Evolutionary conservation across 1,140 invertebrate species (phyloP), one percentile per base, ranked within the genome.

Genomic region (Dendroctonus ponderosae): DNA sequence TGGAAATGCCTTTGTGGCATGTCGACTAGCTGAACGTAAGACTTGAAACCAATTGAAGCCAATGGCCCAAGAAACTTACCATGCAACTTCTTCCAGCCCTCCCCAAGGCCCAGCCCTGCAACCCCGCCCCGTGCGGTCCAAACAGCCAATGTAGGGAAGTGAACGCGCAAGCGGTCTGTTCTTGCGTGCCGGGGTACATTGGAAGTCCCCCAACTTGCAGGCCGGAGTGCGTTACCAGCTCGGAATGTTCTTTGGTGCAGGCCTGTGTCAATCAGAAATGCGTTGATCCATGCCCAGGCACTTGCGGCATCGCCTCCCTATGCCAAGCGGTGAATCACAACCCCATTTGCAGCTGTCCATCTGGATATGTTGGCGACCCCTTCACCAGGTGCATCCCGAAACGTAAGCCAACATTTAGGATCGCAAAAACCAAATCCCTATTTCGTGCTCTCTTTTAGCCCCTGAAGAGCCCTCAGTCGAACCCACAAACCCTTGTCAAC

Each of bases 401-500:
- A 71, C 52, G 62, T 69, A 66, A 66, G 62, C 14, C 54, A 40
- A 49, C 12, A 50, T 39, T 52, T 52, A 11, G 9, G 7, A 5
- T 0, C n/a, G 3, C 46, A 12, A 15, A n/a, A 12, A 52, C 9
- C 50, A n/a, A 52, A 12, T 40, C 39, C 41, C 54, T 41, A 8
- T 9, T 50, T 66, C 37, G 40, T 14, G 14, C n/a, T 46, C 26
- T 58, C 26, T 73, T 53, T 75, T 80, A 59, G 80, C 73, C 72
- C 75, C 79, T 64, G 76, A 79, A 44, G 75, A 74, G 67, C 75
- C 75, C 8, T 77, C 80, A 6, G 70, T 81, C 68, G 72, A 82
- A 69, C 76, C 79, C 42, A 76, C 81, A 72, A 85, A 90, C 78
- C 89, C 90, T 37, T 94, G 92, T 75, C 74, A 84, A 48, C 89